A percentile compares a stretch with the other conserved stretches of the same genome.
Conservation (phyloP, 23 tunicate species). For the Halocynthia roretzi region DNA sequence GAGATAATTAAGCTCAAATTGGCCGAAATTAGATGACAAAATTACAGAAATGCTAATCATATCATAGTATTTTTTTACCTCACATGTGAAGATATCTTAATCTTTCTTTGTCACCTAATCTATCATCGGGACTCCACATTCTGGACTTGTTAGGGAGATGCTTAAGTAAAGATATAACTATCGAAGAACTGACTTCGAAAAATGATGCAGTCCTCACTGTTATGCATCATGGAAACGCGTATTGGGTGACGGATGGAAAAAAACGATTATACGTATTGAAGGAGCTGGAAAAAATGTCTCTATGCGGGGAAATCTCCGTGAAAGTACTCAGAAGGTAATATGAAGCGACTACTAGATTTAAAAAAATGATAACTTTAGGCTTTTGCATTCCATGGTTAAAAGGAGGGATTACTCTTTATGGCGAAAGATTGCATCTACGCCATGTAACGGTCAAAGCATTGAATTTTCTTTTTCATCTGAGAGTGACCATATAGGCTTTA, state of each 20-base stretch:
- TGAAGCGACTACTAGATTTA: neutral
- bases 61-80: too few species aligned
- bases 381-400: neutral
- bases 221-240: constrained; percentile 1
- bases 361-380: neutral
- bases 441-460: constrained; percentile 9
- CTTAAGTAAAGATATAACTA: constrained; percentile 19
- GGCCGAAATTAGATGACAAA: too few species aligned
- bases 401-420: constrained; percentile 6
- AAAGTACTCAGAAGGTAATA: constrained; percentile 22
- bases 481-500: constrained; percentile 12
- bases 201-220: constrained; percentile 36
- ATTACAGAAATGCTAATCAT: too few species aligned
- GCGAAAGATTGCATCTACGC: neutral
- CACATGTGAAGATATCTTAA: constrained; percentile 16
- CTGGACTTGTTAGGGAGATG: constrained; percentile 33
- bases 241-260: constrained; percentile 50
- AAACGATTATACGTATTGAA: constrained; percentile 58
- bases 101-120: constrained; percentile 13
- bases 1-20: too few species aligned
- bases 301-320: constrained; percentile 23
- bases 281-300: constrained; percentile 22
- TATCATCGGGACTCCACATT: constrained; percentile 48
- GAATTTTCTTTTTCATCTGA: constrained; percentile 3
- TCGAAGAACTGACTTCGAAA: constrained; percentile 32